phyloP scores from a whole-genome alignment of 2,888 invertebrate species.

The Dorcus parallelipipedus region DNA sequence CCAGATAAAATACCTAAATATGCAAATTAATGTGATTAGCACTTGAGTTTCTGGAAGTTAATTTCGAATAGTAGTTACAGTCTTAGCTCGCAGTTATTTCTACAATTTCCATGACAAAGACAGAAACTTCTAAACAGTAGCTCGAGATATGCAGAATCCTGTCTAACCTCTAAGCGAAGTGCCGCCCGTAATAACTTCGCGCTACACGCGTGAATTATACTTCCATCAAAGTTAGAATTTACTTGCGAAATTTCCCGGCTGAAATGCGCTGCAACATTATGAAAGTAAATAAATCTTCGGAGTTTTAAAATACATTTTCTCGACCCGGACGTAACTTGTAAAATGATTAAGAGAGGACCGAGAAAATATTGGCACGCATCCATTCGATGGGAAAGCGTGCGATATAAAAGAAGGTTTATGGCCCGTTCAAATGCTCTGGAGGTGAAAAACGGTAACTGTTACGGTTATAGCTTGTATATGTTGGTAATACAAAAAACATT shows the following conservation, averaged over 20 bases:
- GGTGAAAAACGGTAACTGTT: constrained; percentile 22
- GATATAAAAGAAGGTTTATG: constrained; percentile 32
- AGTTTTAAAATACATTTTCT: constrained; percentile 24
- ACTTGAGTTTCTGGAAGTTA: constrained; percentile 7
- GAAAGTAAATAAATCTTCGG: constrained; percentile 21
- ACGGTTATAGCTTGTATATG: constrained; percentile 14
- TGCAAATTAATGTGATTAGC: constrained; percentile 14
- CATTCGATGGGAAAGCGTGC: constrained; percentile 28
- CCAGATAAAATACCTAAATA: background rate
- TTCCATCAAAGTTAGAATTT: constrained; percentile 35
- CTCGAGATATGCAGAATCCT: constrained; percentile 29
- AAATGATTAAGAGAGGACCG: constrained; percentile 16
- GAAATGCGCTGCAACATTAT: constrained; percentile 24
- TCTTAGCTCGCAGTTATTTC: constrained; percentile 17
- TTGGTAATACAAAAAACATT: constrained; percentile 12
- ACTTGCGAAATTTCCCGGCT: constrained; percentile 27
- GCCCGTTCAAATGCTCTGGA: constrained; percentile 21
- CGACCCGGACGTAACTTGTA: constrained; percentile 11
- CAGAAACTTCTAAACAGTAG: constrained; percentile 20
- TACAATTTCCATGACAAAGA: constrained; percentile 23
- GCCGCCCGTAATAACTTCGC: constrained; percentile 30
- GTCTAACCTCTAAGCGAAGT: constrained; percentile 19
- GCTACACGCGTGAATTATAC: constrained; percentile 35
- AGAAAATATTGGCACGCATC: constrained; percentile 33
- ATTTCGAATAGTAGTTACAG: background rate